These are phyloP conservation scores for Sciaenops ocellatus DNA, from an alignment of 2,797 vertebrate species.

Conservation along the genomic window DNA sequence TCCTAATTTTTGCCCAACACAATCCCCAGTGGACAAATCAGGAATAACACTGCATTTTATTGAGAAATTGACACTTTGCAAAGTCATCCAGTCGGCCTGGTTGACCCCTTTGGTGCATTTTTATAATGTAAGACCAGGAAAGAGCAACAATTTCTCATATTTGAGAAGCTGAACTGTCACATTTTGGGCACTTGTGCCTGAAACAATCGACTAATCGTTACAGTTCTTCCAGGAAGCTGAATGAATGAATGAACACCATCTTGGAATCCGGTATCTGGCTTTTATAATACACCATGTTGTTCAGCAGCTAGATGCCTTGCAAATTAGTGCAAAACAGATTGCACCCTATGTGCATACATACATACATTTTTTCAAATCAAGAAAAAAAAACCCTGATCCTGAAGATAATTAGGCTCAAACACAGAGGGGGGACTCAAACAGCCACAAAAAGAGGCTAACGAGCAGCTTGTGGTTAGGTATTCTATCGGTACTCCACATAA, in stretches of 20 bases:
- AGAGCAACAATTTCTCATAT: background rate
- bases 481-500: background rate
- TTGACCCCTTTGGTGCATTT: too few relatives aligned
- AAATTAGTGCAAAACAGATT: background rate
- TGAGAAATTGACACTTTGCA: too few relatives aligned
- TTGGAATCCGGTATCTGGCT: background rate
- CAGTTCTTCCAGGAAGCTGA: background rate
- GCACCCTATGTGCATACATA: background rate
- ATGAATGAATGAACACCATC: too few relatives aligned
- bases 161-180: background rate
- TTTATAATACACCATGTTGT: background rate
- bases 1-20: background rate
- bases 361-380: background rate
- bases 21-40: too few relatives aligned
- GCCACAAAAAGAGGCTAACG: background rate
- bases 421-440: background rate
- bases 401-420: background rate
- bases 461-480: constrained; percentile 11
- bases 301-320: too few relatives aligned
- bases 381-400: background rate
- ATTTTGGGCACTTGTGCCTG: background rate
- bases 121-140: background rate
- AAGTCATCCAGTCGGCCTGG: too few relatives aligned
- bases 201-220: background rate
- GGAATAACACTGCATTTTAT: too few relatives aligned